phyloP scores from a whole-genome alignment of 1,140 invertebrate species.

The Saccostrea glomerata region DNA sequence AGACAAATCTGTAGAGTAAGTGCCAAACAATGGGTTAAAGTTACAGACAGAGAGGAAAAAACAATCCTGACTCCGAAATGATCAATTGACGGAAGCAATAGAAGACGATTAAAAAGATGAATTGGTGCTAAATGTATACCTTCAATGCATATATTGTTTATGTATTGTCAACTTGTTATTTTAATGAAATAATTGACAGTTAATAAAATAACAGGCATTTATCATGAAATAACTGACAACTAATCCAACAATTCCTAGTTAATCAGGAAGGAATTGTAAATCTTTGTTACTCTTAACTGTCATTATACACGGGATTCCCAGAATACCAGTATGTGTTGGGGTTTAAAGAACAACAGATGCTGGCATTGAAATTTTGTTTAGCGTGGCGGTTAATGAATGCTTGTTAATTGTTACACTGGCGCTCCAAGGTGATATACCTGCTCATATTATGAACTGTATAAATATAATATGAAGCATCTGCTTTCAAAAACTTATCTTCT shows the following conservation, averaged over 20 bases:
- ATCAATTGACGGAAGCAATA: background rate
- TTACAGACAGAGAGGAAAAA: background rate
- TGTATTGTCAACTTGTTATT: background rate
- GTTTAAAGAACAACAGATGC: background rate
- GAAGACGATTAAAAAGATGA: background rate
- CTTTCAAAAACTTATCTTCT: no score
- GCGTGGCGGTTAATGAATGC: background rate
- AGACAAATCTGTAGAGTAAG: slow-evolving; percentile 8
- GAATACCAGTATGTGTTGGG: background rate
- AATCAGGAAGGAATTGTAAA: no score
- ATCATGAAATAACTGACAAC: background rate
- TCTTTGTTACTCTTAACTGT: no score
- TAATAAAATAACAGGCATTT: no score
- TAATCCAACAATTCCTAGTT: background rate
- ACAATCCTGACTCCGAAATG: background rate
- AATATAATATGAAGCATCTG: no score
- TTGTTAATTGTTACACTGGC: background rate
- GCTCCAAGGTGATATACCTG: background rate
- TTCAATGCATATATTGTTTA: background rate
- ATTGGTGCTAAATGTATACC: background rate
- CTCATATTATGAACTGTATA: no score
- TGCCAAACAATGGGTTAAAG: slow-evolving; percentile 11
- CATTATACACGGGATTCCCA: background rate
- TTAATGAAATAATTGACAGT: background rate
- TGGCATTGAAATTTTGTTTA: background rate